Evolutionary conservation across 1,140 invertebrate species (phyloP).

Genomic region (Drosophila lacertosa): DNA sequence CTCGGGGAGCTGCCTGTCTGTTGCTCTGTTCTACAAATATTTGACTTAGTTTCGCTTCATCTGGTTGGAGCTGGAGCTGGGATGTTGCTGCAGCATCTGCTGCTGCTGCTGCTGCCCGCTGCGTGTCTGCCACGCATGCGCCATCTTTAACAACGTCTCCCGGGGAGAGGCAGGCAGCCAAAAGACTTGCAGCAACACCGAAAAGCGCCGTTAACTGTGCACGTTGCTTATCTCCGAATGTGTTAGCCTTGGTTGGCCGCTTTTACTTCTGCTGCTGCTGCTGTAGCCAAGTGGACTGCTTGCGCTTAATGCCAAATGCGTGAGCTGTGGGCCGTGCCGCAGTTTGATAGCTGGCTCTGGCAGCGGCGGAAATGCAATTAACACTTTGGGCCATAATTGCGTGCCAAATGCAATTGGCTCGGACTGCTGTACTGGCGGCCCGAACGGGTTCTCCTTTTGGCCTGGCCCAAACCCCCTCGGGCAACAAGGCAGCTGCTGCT

Average conservation of each 20-base stretch:
- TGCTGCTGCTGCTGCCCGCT: slow-evolving; percentile 45
- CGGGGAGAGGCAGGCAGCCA: slow-evolving; percentile 10
- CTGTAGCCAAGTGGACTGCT: slow-evolving; percentile 8
- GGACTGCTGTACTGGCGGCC: slow-evolving; percentile 46
- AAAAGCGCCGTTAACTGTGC: slow-evolving; percentile 62
- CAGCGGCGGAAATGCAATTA: slow-evolving; percentile 75
- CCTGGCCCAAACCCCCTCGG: not conserved
- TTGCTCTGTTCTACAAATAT: slow-evolving; percentile 73
- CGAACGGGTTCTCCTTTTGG: slow-evolving; percentile 24
- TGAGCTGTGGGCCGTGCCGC: slow-evolving; percentile 72
- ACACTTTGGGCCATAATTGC: slow-evolving; percentile 81
- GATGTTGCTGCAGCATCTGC: not conserved
- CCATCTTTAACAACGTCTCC: slow-evolving; percentile 38
- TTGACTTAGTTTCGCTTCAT: slow-evolving; percentile 74
- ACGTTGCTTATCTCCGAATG: slow-evolving; percentile 60
- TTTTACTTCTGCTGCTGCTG: slow-evolving; percentile 20
- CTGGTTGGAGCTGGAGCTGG: slow-evolving; percentile 13
- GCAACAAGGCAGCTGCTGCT: slow-evolving; percentile 15
- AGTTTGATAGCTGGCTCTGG: slow-evolving; percentile 53
- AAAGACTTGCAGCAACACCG: not conserved
- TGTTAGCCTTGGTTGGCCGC: slow-evolving; percentile 40
- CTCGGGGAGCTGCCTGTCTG: slow-evolving; percentile 31
- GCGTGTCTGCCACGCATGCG: slow-evolving; percentile 77
- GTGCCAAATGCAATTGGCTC: slow-evolving; percentile 77
- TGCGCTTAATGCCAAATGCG: slow-evolving; percentile 72